Evolutionary conservation across 2,888 invertebrate species (phyloP).

Genomic region (Calephelis perditalis): DNA sequence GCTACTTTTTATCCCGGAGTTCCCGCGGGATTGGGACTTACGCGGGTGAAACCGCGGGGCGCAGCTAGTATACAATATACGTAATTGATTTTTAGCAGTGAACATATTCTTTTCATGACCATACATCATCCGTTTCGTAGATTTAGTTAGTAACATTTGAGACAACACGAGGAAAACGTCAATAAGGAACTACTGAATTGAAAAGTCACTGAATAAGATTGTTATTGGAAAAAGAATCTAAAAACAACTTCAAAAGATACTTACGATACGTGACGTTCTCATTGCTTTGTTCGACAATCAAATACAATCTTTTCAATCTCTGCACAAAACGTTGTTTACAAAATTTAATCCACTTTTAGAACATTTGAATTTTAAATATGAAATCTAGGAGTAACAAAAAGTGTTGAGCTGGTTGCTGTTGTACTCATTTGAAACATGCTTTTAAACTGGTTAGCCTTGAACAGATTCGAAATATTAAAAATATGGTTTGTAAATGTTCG

Average conservation of each 20-base stretch:
- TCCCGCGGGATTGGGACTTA: too few species aligned
- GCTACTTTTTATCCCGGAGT: too few species aligned
- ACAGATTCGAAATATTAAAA: slow-evolving; percentile 10
- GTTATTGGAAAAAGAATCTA: neutral
- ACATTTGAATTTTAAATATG: slow-evolving; percentile 11
- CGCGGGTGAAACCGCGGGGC: too few species aligned
- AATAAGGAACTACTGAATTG: neutral
- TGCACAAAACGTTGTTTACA: slow-evolving; percentile 8
- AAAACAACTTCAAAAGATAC: neutral
- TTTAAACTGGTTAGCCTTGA: slow-evolving; percentile 10
- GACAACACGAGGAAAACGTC: slow-evolving; percentile 4
- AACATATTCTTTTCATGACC: neutral
- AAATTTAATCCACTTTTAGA: neutral
- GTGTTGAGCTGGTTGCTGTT: neutral
- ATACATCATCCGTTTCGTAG: neutral
- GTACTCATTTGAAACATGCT: slow-evolving; percentile 1
- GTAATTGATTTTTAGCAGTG: too few species aligned
- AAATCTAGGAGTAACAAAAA: slow-evolving; percentile 11
- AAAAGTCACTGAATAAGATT: neutral
- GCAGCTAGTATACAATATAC: too few species aligned
- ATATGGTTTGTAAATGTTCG: slow-evolving; percentile 10
- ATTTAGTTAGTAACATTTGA: neutral
- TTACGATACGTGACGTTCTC: neutral
- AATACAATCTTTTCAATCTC: slow-evolving; percentile 2
- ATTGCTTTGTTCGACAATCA: neutral